Percentiles rank a stretch among this genome's conserved stretches.
Conservation (phyloP, 2,113 vertebrate species). For the Chunga burmeisteri region DNA sequence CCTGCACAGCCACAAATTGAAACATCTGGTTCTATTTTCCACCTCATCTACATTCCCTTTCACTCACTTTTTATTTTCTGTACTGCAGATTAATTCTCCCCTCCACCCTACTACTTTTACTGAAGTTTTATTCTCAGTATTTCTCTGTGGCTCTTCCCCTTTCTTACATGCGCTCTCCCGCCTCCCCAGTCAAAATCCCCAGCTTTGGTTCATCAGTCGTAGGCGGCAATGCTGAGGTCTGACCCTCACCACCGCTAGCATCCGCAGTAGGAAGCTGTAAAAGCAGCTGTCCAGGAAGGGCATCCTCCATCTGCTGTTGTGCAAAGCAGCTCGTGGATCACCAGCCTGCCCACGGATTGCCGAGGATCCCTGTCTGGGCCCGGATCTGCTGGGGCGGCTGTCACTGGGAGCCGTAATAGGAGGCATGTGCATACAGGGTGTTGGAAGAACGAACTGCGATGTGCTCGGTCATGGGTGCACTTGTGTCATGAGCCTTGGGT, state of each 20-base stretch:
- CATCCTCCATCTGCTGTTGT: background rate
- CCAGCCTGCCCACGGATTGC: background rate
- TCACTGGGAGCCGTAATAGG: background rate
- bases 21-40: slow-evolving; percentile 60
- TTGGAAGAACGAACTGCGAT: rapidly evolving
- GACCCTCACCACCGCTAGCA: background rate
- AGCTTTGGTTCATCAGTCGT: rapidly evolving
- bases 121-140: background rate
- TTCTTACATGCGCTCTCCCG: rapidly evolving
- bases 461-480: rapidly evolving
- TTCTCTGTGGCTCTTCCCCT: background rate
- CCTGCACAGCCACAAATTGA: background rate
- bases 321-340: background rate
- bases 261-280: background rate
- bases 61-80: background rate
- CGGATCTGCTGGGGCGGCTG: background rate
- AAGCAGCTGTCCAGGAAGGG: background rate
- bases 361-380: background rate
- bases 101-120: background rate
- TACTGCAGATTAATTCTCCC: background rate
- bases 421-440: background rate
- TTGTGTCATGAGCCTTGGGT: background rate
- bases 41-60: slow-evolving; percentile 36
- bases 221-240: background rate
- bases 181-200: background rate